Conservation (phyloP, 2,113 vertebrate genomes). For the Scolopax mira region DNA sequence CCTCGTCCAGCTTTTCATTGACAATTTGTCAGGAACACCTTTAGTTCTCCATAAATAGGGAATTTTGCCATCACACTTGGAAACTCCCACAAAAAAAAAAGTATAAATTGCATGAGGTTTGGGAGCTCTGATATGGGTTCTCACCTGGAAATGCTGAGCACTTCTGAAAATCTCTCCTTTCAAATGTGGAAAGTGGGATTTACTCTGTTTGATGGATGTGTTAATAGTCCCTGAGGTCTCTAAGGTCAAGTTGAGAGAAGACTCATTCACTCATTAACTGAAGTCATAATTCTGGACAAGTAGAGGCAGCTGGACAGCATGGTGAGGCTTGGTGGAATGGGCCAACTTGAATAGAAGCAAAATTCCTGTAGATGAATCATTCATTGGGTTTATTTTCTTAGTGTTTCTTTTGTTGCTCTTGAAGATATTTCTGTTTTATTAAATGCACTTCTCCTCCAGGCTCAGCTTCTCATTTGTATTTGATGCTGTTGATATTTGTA, state of each 20-base stretch:
- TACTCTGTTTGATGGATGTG: not conserved
- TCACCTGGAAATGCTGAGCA: not conserved
- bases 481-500: not conserved
- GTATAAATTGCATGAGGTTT: not conserved
- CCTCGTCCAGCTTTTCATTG: not conserved
- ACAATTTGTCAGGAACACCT: not conserved
- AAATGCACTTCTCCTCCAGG: not conserved
- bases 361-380: rapidly evolving
- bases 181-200: not conserved
- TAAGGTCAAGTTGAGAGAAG: not conserved
- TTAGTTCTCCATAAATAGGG: not conserved
- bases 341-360: rapidly evolving
- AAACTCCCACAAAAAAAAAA: not conserved
- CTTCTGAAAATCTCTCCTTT: not conserved
- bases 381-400: not conserved
- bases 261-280: not conserved
- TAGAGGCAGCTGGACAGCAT: not conserved
- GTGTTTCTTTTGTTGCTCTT: not conserved
- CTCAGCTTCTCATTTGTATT: not conserved
- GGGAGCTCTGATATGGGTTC: not conserved
- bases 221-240: not conserved
- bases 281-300: rapidly evolving
- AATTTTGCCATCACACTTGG: not conserved
- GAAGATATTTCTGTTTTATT: not conserved
- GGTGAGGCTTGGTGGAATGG: not conserved